A percentile compares a stretch with the other conserved stretches of the same genome.
Evolutionary conservation across 1,140 invertebrate genomes (phyloP).

Genomic region (Coptotermes formosanus): DNA sequence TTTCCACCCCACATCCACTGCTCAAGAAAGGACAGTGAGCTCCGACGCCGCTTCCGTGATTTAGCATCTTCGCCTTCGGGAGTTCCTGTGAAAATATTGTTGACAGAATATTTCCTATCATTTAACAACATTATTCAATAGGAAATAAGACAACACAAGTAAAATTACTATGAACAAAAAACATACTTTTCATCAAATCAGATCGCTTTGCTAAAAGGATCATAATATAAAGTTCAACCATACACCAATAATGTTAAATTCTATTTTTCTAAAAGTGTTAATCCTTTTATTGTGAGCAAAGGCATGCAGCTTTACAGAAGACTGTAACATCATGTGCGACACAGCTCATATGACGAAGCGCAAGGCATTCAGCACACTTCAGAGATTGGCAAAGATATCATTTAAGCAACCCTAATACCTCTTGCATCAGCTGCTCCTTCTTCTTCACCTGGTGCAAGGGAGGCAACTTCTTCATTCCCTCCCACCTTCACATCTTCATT

Average conservation of each 20-base stretch:
- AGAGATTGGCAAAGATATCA: no score
- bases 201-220: background rate
- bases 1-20: constrained; percentile 74
- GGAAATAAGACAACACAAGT: background rate
- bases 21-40: constrained; percentile 64
- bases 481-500: background rate
- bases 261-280: background rate
- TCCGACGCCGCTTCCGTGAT: constrained; percentile 55
- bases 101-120: constrained; percentile 35
- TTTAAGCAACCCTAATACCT: background rate
- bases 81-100: background rate
- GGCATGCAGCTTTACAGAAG: no score
- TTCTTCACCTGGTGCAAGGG: background rate
- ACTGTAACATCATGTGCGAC: no score
- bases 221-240: background rate
- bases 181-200: background rate
- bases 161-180: background rate
- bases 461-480: background rate
- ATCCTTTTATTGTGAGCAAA: no score
- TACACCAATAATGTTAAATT: background rate
- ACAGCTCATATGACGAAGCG: no score
- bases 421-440: background rate
- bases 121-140: constrained; percentile 27
- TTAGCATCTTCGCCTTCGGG: constrained; percentile 45
- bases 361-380: no score